phyloP scores from a whole-genome alignment of 2,888 invertebrate species.

The Pristionchus maxplancki region DNA sequence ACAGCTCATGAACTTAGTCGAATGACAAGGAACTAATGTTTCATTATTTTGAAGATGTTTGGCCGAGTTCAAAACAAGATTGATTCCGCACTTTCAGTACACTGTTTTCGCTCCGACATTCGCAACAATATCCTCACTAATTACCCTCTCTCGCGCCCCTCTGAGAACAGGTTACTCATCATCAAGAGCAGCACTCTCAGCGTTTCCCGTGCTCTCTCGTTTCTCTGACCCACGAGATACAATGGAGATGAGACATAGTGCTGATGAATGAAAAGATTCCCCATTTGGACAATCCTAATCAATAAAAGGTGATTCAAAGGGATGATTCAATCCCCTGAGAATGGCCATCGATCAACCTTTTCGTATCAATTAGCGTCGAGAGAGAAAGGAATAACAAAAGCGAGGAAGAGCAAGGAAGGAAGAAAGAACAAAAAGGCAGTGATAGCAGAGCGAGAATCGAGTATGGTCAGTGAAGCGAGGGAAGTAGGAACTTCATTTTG shows the following conservation, averaged over 20 bases:
- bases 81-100: neutral
- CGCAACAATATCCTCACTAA: constrained; percentile 15
- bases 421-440: neutral
- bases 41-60: no score
- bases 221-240: neutral
- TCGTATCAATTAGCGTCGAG: neutral
- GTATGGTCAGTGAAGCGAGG: neutral
- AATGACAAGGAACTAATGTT: neutral
- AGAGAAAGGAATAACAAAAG: neutral
- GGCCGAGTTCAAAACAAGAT: neutral
- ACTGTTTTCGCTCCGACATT: neutral
- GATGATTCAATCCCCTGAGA: neutral
- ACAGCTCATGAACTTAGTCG: neutral
- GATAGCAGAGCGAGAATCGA: neutral
- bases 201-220: neutral
- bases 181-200: neutral
- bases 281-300: neutral
- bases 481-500: neutral
- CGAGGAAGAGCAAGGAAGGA: neutral
- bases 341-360: neutral
- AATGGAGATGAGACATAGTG: no score
- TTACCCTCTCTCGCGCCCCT: neutral
- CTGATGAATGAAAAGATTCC: neutral
- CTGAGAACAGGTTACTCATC: constrained; percentile 21
- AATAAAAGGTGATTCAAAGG: neutral